Percentiles rank a stretch among this genome's conserved stretches.
phyloP scores from a whole-genome alignment of 2,888 invertebrate genomes.

The Euclidia mi region DNA sequence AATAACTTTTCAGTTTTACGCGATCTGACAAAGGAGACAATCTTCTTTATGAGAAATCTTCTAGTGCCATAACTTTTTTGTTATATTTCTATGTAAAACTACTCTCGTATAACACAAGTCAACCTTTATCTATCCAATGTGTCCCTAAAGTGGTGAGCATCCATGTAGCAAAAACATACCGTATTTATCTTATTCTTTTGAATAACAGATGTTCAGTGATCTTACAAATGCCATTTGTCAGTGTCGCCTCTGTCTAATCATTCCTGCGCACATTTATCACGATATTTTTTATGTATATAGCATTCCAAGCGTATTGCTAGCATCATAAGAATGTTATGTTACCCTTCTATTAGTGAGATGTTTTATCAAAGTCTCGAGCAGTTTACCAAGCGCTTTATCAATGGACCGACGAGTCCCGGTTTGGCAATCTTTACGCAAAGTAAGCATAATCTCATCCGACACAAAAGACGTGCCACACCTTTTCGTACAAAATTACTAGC shows the following conservation, averaged over 20 bases:
- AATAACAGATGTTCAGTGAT: conserved; percentile 78
- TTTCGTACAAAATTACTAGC: conserved; percentile 35
- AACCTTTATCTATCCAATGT: conserved; percentile 56
- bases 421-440: conserved; percentile 17
- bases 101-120: conserved; percentile 35
- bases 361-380: conserved; percentile 10
- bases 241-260: conserved; percentile 80
- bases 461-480: conserved; percentile 37
- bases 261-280: conserved; percentile 76
- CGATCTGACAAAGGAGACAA: too few relatives aligned
- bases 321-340: conserved; percentile 35
- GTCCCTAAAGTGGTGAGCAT: conserved; percentile 57
- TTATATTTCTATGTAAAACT: conserved; percentile 21
- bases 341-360: conserved; percentile 27
- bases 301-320: conserved; percentile 44
- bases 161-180: conserved; percentile 66
- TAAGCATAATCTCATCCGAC: conserved; percentile 25
- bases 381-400: conserved; percentile 16
- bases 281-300: conserved; percentile 62
- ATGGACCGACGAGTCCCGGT: conserved; percentile 1
- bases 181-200: conserved; percentile 79
- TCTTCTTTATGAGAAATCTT: too few relatives aligned
- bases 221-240: conserved; percentile 74
- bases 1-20: conserved; percentile 17
- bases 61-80: neutral